These are phyloP conservation scores for Rhizomys pruinosus DNA, from an alignment of 2,113 vertebrate species.

Conservation along the genomic window DNA sequence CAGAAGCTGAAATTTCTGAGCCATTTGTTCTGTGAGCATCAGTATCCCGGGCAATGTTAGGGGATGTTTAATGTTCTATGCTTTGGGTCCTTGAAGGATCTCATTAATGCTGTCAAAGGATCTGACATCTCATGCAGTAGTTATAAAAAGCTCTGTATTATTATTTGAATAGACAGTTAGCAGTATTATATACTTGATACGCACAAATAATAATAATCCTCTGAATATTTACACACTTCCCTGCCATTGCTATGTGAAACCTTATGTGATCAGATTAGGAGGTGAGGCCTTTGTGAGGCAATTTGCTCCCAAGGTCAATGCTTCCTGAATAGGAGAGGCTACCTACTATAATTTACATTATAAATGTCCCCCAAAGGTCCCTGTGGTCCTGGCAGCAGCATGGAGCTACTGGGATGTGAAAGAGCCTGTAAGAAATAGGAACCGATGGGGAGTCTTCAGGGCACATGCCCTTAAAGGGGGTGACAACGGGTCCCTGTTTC, in stretches of 20 bases:
- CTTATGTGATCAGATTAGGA: neutral
- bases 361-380: neutral
- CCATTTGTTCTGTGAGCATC: neutral
- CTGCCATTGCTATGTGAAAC: neutral
- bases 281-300: neutral
- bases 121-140: neutral
- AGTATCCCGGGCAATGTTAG: neutral
- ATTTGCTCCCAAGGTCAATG: neutral
- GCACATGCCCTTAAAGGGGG: neutral
- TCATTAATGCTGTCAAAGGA: neutral
- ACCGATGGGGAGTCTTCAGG: neutral
- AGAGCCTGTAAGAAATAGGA: neutral
- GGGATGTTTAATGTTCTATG: neutral
- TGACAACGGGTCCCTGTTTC: rapidly evolving
- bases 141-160: neutral
- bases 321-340: neutral
- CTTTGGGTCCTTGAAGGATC: neutral
- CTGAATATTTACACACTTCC: neutral
- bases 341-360: neutral
- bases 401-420: neutral
- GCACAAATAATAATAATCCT: neutral
- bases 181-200: neutral
- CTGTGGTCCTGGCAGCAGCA: no score
- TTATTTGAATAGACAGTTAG: neutral
- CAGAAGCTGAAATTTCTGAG: constrained; percentile 16